Base-by-base conservation (phyloP, 2,797 vertebrate genomes). In the Hyperoplus lanceolatus region DNA sequence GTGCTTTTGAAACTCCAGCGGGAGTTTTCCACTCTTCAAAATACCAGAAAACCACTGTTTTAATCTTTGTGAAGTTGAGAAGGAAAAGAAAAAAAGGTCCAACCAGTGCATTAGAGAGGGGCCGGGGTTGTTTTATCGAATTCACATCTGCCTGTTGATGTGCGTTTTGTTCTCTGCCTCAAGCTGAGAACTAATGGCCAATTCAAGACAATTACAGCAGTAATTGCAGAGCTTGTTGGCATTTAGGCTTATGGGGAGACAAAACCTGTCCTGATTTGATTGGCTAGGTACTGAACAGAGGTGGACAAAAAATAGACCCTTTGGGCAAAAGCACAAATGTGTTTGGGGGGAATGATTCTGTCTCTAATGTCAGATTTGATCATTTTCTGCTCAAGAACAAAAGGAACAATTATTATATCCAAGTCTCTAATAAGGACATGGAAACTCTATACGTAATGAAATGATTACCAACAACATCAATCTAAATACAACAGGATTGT, bases 161-260 rank as follows among this genome's bases (percentile, higher is more conserved):
- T 79, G 75, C 84, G 68, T 79, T 82, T 84, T 77, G 80, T 73
- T 84, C 58, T 71, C 65, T 46, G 71, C 84, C 73, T 82, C 74
- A 65, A 77, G 69, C 77, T 62, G 77, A 79, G 80, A 80, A 70
- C 83, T 87, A 87, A 90, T 84, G 80, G 74, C 64, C 77, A 82
- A 86, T 85, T 80, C 39, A 75, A 85, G 70, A 79, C 80, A 87
- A 81, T 87, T 84, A 81, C 58, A 64, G 65, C 64, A 5, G 72
- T 90, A 83, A 87, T 91, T 88, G 81, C 66, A 18, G 49, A 66
- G 76, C 82, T 75, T 70, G 3, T 83, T 85, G 84, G 81, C 73
- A 62, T 89, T 87, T 84, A 73, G 79, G 73, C 57, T 66, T 43
- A 68, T 57, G 71, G 72, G 53, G 45, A 74, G 77, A 78, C 54